Evolutionary conservation across 30 jellyfish, hydroid and myxozoan genomes (phyloP), one percentile per base, ranked within the genome.

Genomic region (Rhopilema esculentum): DNA sequence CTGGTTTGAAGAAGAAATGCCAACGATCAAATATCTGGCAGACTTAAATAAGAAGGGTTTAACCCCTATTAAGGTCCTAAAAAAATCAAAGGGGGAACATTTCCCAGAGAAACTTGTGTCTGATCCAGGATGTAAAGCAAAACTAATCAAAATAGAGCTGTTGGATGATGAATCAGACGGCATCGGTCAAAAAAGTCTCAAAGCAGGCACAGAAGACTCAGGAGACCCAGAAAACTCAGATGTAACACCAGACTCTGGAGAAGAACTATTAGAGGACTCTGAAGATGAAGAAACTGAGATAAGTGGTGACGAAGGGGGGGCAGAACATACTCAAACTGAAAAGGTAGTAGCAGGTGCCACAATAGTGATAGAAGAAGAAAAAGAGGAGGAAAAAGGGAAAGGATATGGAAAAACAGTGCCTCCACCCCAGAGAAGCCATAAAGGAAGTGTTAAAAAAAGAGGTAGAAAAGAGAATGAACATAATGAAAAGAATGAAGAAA

Each of bases 141-240:
- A n/a, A 63, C 30, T 63, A 63, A 63, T 24, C 73, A 63, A 63
- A 63, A 63, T 63, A n/a, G 73, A 63, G 30, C 29, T 63, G 73
- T 19, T 63, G 73, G 73, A 63, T 63, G 73, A 63, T 63, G 73
- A 24, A 63, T 63, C 73, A 24, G 73, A n/a, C 27, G 73, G 29
- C 73, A 63, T 63, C 27, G 73, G 73, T 63, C 73, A 63, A 63
- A 63, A 63, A 63, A 24, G 73, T 63, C 30, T 63, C 73, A 63
- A 19, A 63, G 73, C 73, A 63, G 73, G 30, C 73, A 63, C 73
- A 21, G 75, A 65, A 65, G 75, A 65, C 75, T 65, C 75, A 65
- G 75, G 75, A n/a, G 75, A 65, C 75, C 75, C 75, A 65, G 75
- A 65, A 65, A 65, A 65, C 75, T 65, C 75, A 65, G 75, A 65